Base-by-base conservation (phyloP, 2,888 invertebrate species). In the Tipula confusa region DNA sequence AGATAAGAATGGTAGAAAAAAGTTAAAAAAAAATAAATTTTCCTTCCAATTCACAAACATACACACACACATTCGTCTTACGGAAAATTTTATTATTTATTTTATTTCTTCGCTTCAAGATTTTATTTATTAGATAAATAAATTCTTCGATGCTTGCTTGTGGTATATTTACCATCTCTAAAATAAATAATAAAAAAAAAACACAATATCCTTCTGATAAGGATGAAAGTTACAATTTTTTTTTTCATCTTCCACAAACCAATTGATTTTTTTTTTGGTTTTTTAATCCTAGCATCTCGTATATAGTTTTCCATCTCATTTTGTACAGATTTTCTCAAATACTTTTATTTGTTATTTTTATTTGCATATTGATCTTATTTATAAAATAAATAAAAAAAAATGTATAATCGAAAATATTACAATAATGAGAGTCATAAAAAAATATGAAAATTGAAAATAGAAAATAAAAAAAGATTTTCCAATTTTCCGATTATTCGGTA, bases 351-450 rank as follows among this genome's bases (percentile, higher is more conserved):
- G 11, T 64, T 24, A 64, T 64, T 64, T 64, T 64, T 64, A 64
- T 64, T 64, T 64, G 64, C 18, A 64, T 64, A 64, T 64, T 64
- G 24, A 64, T 64, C 64, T 64, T 64, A 64, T 64, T 64, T 64
- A 11, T 24, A 24, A 43, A 43, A 43, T 9, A 43, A 43, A 43
- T 6, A 18, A 9, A 24, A 2, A 64, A 2, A 64, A 9, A 64
- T 24, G 24, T 24, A 64, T 64, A 64, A 64, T 9, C 64, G 24
- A 64, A 64, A 64, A 64, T 9, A 64, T 64, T 64, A 64, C 64
- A 64, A 64, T 64, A 64, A 64, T 64, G 64, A 64, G 64, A 48
- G 64, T 24, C 24, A 64, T 64, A 64, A 64, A 64, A 64, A 64
- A 64, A 64, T 64, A 24, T 24, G 64, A 64, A 64, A 64, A 64